Evolutionary conservation across 2,113 vertebrate species (phyloP).

Genomic region (Odontophorus gujanensis): DNA sequence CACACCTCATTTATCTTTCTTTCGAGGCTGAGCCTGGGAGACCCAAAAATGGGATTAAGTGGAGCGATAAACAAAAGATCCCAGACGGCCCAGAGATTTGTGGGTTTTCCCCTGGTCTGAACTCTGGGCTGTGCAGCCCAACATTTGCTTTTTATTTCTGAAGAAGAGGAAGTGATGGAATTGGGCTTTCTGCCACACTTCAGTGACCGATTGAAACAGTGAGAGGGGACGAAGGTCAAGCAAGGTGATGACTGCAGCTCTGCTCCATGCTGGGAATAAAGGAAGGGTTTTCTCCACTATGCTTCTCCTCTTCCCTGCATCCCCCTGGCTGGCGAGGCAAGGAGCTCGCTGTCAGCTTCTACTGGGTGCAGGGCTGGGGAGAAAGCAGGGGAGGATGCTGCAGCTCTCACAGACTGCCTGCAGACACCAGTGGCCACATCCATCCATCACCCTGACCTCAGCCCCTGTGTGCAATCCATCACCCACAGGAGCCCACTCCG

Average conservation of each 20-base stretch:
- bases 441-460: constrained; percentile 16
- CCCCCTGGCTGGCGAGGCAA: neutral
- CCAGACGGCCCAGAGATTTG: constrained; percentile 63
- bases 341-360: neutral
- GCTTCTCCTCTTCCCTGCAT: neutral
- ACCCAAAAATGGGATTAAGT: constrained; percentile 66
- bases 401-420: neutral
- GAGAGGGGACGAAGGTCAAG: neutral
- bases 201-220: neutral
- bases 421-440: neutral
- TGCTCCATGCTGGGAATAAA: neutral
- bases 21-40: neutral
- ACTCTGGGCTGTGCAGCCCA: neutral
- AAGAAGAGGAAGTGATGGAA: constrained; percentile 10
- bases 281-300: neutral
- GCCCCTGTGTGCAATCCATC: neutral
- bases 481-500: neutral
- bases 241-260: neutral
- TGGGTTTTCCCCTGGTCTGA: constrained; percentile 67
- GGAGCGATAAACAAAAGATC: constrained; percentile 52
- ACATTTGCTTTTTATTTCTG: constrained; percentile 69
- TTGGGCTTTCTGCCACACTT: neutral
- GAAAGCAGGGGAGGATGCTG: neutral
- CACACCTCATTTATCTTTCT: constrained; percentile 69
- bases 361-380: neutral